phyloP scores from a whole-genome alignment of 2,113 vertebrate genomes.

The Sardina pilchardus region DNA sequence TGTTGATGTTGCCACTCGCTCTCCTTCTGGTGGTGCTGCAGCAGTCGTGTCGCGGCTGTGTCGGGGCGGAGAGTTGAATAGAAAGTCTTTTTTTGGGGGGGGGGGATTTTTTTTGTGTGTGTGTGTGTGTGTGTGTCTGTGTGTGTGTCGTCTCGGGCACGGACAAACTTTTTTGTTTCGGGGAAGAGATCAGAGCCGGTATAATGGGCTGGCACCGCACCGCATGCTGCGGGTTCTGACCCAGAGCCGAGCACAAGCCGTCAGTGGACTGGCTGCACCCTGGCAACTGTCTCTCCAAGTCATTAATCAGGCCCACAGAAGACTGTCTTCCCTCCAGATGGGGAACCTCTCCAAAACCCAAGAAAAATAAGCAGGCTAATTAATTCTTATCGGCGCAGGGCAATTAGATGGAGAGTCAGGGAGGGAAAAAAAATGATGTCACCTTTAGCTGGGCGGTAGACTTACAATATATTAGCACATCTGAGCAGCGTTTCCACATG shows the following conservation, averaged over 20 bases:
- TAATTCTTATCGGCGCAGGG: constrained; percentile 99
- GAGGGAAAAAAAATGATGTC: constrained; percentile 80
- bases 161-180: constrained; percentile 25
- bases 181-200: constrained; percentile 36
- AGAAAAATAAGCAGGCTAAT: constrained; percentile 98
- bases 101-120: background rate
- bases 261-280: constrained; percentile 71
- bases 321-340: constrained; percentile 96
- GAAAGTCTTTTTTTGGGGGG: constrained; percentile 9
- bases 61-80: background rate
- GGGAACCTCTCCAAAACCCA: constrained; percentile 89
- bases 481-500: constrained; percentile 71
- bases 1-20: background rate
- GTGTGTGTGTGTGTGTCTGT: too few species aligned
- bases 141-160: background rate
- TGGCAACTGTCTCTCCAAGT: constrained; percentile 85
- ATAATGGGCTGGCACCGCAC: constrained; percentile 56
- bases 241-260: constrained; percentile 64
- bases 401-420: constrained; percentile 88
- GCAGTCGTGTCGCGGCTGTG: background rate
- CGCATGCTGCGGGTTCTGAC: constrained; percentile 73
- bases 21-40: background rate
- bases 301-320: constrained; percentile 96
- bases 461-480: constrained; percentile 80
- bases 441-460: constrained; percentile 85